These are phyloP conservation scores for Lethenteron reissneri DNA, from an alignment of 2,113 vertebrate genomes.

Conservation along the genomic window DNA sequence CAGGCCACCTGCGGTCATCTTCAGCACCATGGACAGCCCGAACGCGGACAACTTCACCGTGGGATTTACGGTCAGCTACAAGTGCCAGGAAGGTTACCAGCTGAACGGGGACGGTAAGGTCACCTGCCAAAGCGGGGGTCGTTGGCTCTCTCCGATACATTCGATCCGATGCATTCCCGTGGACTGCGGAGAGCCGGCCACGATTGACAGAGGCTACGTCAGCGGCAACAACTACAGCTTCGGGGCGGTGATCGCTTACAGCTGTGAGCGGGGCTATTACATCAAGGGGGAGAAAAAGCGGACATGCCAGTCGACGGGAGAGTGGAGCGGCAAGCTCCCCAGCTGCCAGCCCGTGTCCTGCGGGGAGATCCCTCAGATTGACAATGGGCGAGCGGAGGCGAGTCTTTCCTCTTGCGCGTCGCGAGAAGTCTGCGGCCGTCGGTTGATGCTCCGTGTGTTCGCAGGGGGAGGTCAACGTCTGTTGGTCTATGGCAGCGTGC, in stretches of 20 bases:
- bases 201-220: conserved; percentile 49
- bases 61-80: conserved; percentile 59
- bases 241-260: conserved; percentile 73
- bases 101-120: conserved; percentile 60
- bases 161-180: conserved; percentile 59
- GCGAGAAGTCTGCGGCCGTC: too few species aligned
- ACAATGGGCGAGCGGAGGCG: conserved; percentile 63
- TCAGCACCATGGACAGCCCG: conserved; percentile 60
- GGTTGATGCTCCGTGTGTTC: too few species aligned
- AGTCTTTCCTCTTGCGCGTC: too few species aligned
- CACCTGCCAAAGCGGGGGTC: conserved; percentile 54
- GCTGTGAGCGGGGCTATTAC: conserved; percentile 62
- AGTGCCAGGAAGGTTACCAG: conserved; percentile 78
- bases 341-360: conserved; percentile 65
- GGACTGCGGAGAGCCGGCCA: conserved; percentile 54
- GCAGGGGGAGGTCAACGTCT: too few species aligned
- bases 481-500: too few species aligned
- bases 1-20: conserved; percentile 38
- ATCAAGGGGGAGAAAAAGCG: conserved; percentile 83
- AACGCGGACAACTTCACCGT: conserved; percentile 57
- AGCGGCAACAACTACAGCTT: conserved; percentile 76
- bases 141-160: conserved; percentile 49
- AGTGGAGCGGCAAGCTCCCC: conserved; percentile 56
- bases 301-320: conserved; percentile 63
- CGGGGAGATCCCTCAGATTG: conserved; percentile 32